These are phyloP conservation scores for Dryoscopus gambensis DNA, from an alignment of 2,113 vertebrate species.

Conservation along the genomic window DNA sequence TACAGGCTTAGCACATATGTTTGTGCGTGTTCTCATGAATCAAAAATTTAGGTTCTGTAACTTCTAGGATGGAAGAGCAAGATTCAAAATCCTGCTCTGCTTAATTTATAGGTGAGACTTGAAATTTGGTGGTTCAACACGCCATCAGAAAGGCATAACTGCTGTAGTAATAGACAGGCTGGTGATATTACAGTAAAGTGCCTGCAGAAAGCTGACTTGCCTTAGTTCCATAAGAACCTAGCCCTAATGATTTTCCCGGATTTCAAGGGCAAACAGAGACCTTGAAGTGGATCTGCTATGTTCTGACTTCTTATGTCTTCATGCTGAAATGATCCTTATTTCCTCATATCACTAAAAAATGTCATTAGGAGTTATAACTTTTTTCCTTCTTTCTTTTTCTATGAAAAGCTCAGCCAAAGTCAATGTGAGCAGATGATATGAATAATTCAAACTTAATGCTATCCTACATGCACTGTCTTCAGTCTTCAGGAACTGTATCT, in stretches of 20 bases:
- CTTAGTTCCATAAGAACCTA: not conserved
- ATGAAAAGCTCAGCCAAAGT: not conserved
- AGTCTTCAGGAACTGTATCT: not conserved
- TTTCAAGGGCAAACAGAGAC: not conserved
- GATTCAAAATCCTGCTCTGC: not conserved
- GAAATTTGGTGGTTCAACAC: not conserved
- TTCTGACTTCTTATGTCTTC: not conserved
- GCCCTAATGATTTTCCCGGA: not conserved
- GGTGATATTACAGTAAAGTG: not conserved
- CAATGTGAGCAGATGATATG: not conserved
- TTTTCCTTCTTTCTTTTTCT: not conserved
- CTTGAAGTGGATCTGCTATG: not conserved
- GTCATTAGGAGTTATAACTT: not conserved
- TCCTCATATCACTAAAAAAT: not conserved
- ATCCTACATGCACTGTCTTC: not conserved
- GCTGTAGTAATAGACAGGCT: not conserved
- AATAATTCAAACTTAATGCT: not conserved
- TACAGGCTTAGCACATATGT: not conserved
- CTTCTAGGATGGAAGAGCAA: not conserved
- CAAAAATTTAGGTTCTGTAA: not conserved
- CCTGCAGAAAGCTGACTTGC: not conserved
- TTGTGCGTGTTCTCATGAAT: not conserved
- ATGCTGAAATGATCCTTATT: not conserved
- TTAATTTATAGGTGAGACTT: not conserved
- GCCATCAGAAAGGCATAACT: not conserved